Percentiles rank a stretch among this genome's conserved stretches.
Evolutionary conservation across 2,113 vertebrate genomes (phyloP).

Genomic region (Tetrao urogallus): DNA sequence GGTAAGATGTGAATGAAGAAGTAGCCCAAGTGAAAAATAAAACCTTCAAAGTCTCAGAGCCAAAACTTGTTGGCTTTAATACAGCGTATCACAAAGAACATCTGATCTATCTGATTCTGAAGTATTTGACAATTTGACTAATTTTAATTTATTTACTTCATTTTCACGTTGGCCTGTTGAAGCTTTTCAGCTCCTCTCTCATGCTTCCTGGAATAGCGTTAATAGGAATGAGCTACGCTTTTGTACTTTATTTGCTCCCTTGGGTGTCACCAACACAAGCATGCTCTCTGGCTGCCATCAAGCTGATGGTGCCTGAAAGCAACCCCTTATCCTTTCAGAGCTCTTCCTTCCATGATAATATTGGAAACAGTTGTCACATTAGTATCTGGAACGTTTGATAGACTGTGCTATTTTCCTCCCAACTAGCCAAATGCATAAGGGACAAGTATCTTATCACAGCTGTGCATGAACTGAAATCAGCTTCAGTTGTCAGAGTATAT

Average conservation of each 20-base stretch:
- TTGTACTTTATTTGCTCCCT: not conserved
- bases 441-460: not conserved
- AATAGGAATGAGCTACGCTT: not conserved
- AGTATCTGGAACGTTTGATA: not conserved
- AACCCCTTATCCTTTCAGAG: not conserved
- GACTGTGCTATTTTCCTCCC: not conserved
- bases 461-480: not conserved
- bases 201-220: not conserved
- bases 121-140: not conserved
- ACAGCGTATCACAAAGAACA: not conserved
- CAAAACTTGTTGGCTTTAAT: not conserved
- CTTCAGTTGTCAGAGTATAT: not conserved
- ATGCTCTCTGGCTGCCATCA: not conserved
- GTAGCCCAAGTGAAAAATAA: not conserved
- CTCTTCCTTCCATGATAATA: not conserved
- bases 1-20: not conserved
- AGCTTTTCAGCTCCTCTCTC: not conserved
- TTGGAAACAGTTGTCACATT: not conserved
- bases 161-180: not conserved
- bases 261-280: not conserved
- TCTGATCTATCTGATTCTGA: not conserved
- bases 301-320: not conserved
- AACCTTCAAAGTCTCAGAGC: not conserved
- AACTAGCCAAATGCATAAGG: not conserved
- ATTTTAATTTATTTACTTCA: not conserved